phyloP scores from a whole-genome alignment of 2,888 invertebrate species.

The Rutpela maculata region DNA sequence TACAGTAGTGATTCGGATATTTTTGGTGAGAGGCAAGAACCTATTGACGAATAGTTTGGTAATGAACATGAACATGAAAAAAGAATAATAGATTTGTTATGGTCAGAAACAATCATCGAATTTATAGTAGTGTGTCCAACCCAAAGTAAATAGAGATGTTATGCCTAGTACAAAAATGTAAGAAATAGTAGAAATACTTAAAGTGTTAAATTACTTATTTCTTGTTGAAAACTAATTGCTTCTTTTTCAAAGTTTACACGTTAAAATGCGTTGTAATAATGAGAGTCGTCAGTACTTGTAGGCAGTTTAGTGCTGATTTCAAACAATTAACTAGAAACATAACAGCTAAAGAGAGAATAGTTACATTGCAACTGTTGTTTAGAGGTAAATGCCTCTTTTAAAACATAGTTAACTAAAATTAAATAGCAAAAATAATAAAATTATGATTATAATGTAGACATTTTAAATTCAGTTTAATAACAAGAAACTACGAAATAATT shows the following conservation, averaged over 20 bases:
- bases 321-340: too few relatives aligned
- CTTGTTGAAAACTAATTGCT: conserved; percentile 15
- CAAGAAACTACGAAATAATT: too few relatives aligned
- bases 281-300: too few relatives aligned
- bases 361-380: too few relatives aligned
- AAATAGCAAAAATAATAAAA: too few relatives aligned
- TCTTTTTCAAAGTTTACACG: neutral
- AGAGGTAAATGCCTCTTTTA: too few relatives aligned
- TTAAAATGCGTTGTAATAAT: too few relatives aligned
- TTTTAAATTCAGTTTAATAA: too few relatives aligned
- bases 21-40: neutral
- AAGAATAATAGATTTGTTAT: conserved; percentile 13
- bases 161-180: conserved; percentile 8
- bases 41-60: conserved; percentile 3
- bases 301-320: too few relatives aligned
- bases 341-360: too few relatives aligned
- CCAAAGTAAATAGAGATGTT: conserved; percentile 22
- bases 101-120: conserved; percentile 16
- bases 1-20: neutral
- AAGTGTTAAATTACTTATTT: conserved; percentile 24
- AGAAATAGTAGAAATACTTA: neutral
- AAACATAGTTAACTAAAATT: too few relatives aligned
- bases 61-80: conserved; percentile 6
- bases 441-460: too few relatives aligned
- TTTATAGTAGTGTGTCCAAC: conserved; percentile 9